phyloP scores from a whole-genome alignment of 2,888 invertebrate species.

The Andrena bucephala region DNA sequence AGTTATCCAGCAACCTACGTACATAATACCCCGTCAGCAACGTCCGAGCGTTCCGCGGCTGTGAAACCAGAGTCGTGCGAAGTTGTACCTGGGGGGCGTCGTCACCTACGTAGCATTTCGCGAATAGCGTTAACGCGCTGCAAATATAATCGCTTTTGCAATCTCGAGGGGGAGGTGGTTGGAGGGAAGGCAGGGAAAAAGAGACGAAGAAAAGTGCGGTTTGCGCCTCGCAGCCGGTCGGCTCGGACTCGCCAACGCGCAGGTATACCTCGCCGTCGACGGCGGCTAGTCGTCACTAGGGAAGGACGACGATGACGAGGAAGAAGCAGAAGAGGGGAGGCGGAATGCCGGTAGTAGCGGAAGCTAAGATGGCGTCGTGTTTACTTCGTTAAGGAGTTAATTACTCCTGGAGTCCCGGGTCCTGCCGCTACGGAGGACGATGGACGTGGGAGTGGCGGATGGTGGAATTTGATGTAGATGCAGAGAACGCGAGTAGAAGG shows the following conservation, averaged over 20 bases:
- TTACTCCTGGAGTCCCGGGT: slow-evolving; percentile 82
- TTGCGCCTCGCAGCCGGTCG: slow-evolving; percentile 66
- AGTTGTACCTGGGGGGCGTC: slow-evolving; percentile 56
- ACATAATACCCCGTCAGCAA: slow-evolving; percentile 13
- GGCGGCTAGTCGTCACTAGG: slow-evolving; percentile 41
- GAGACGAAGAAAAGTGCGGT: slow-evolving; percentile 63
- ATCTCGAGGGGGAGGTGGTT: slow-evolving; percentile 56
- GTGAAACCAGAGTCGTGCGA: slow-evolving; percentile 44
- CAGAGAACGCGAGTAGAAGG: slow-evolving; percentile 71
- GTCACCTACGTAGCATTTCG: slow-evolving; percentile 61
- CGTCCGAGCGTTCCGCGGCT: slow-evolving; percentile 42
- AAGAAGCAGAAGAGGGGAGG: slow-evolving; percentile 46
- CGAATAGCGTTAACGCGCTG: slow-evolving; percentile 79
- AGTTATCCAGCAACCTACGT: no score
- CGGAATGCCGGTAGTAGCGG: slow-evolving; percentile 72
- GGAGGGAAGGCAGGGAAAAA: slow-evolving; percentile 27
- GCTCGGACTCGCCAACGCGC: slow-evolving; percentile 63
- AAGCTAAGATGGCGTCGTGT: slow-evolving; percentile 84
- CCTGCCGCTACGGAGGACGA: slow-evolving; percentile 78
- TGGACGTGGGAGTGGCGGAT: slow-evolving; percentile 75
- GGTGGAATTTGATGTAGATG: slow-evolving; percentile 77
- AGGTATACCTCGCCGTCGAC: slow-evolving; percentile 67
- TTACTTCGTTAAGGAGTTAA: slow-evolving; percentile 85
- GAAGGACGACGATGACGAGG: slow-evolving; percentile 38
- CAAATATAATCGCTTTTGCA: slow-evolving; percentile 79